Evolutionary conservation across 2,888 invertebrate genomes (phyloP).

Genomic region (Ichneumon xanthorius): DNA sequence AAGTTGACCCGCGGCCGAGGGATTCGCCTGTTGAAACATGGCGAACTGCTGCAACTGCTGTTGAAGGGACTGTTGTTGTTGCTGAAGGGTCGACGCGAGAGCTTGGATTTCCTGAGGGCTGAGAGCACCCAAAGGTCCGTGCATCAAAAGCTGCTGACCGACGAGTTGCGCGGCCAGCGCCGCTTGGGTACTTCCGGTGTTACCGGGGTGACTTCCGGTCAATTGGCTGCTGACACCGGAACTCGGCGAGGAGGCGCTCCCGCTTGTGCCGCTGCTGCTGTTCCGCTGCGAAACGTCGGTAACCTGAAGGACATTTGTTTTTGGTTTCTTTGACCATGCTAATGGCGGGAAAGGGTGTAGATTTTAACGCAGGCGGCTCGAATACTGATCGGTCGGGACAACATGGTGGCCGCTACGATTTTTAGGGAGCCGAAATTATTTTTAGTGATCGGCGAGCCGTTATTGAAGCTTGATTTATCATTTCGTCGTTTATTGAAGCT

Average conservation of each 20-base stretch:
- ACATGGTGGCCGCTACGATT: not conserved
- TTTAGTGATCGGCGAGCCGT: no score
- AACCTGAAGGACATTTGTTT: constrained; percentile 79
- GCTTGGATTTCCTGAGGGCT: constrained; percentile 84
- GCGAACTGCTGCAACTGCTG: constrained; percentile 89
- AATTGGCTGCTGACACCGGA: constrained; percentile 85
- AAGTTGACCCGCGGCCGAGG: constrained; percentile 85
- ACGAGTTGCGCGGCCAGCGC: constrained; percentile 83
- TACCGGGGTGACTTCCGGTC: constrained; percentile 82
- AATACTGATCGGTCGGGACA: not conserved
- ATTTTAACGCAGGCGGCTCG: not conserved
- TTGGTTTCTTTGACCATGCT: constrained; percentile 13
- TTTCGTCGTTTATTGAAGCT: no score
- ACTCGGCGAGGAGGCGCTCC: constrained; percentile 85
- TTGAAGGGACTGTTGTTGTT: constrained; percentile 88
- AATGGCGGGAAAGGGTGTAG: not conserved
- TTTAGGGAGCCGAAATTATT: no score
- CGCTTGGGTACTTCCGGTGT: constrained; percentile 80
- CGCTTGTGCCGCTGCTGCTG: constrained; percentile 84
- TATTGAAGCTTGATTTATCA: no score
- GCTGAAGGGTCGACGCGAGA: constrained; percentile 87
- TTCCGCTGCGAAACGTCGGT: constrained; percentile 85
- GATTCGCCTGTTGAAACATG: constrained; percentile 87
- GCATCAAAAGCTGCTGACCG: constrained; percentile 84
- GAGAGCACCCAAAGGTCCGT: constrained; percentile 80